These are phyloP conservation scores for Poecilia gillii DNA, from an alignment of 2,797 vertebrate species.

Conservation along the genomic window DNA sequence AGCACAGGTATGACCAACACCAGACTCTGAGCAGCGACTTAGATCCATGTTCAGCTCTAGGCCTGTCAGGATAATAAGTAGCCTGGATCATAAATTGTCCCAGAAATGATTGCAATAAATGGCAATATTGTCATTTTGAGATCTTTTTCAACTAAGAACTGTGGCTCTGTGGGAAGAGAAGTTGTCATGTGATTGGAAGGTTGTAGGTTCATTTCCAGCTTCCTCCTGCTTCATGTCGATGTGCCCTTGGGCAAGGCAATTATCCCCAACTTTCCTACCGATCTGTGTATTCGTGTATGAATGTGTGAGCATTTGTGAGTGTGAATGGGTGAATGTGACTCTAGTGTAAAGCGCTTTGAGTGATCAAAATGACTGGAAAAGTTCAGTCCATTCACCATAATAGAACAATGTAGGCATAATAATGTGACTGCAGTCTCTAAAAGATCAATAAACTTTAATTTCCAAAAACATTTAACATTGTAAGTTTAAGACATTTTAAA, in stretches of 20 bases:
- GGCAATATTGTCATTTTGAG: background rate
- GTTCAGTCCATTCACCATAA: too few relatives aligned
- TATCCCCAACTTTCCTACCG: too few relatives aligned
- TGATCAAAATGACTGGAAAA: too few relatives aligned
- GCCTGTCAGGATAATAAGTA: background rate
- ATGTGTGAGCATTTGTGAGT: too few relatives aligned
- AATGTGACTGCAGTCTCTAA: background rate
- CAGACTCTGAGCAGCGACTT: background rate
- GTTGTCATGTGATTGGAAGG: too few relatives aligned
- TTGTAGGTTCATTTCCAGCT: too few relatives aligned
- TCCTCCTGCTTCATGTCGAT: too few relatives aligned
- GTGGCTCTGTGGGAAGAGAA: too few relatives aligned
- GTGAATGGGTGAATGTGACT: too few relatives aligned
- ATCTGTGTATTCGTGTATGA: too few relatives aligned
- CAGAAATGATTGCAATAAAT: background rate
- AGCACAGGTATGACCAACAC: slow-evolving; percentile 60
- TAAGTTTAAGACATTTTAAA: background rate
- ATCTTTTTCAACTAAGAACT: background rate
- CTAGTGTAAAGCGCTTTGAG: too few relatives aligned
- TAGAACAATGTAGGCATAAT: background rate
- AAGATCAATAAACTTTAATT: background rate
- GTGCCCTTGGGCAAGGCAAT: too few relatives aligned
- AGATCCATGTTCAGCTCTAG: background rate
- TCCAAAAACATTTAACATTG: background rate
- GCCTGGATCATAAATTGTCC: background rate